Base-by-base conservation (phyloP, 2,113 vertebrate genomes). In the Urocitellus parryii region DNA sequence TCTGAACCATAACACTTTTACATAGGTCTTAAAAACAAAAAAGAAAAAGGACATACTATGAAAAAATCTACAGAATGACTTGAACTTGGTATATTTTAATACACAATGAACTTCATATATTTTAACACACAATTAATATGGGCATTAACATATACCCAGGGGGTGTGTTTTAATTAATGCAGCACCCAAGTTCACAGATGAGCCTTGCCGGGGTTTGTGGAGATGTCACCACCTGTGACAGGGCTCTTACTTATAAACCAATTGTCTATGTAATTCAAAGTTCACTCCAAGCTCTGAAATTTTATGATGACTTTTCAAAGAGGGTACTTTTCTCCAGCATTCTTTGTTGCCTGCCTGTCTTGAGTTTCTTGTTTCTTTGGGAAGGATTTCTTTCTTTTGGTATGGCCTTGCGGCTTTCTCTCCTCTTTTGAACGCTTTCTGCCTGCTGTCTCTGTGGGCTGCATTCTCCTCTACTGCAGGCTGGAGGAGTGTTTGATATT, bases 381-480 rank as follows among this genome's bases (percentile, higher is more conserved):
- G 63, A 91, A 96, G 88, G 76, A 84, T 70, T 89, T 82, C 70
- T 82, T 89, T 95, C 86, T 88, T 27, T 94, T 53, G 61, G 91
- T 74, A 45, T 76, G 48, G 84, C 25, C 79, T 89, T 86, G 20
- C 22, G 84, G 65, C 53, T 76, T 93, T 92, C 90, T 85, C 24
- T 93, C 37, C 93, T 37, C 86, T 88, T 95, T 90, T 84, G 76
- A 96, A 96, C n/a, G 42, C 77, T 65, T 96, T 89, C 89, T 83
- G 37, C 70, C 63, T 68, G 51, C 65, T 91, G 82, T 37, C 51
- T 88, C 58, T 83, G 27, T 83, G 51, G 11, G 1, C 68, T 88
- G 37, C 45, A 42, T 93, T 77, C 89, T 95, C 45, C 91, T 76
- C 70, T 74, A 48, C 29, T 79, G 6, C 18, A 91, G 48, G 37